Evolutionary conservation across 1,140 invertebrate species (phyloP).

Genomic region (Drosophila littoralis): DNA sequence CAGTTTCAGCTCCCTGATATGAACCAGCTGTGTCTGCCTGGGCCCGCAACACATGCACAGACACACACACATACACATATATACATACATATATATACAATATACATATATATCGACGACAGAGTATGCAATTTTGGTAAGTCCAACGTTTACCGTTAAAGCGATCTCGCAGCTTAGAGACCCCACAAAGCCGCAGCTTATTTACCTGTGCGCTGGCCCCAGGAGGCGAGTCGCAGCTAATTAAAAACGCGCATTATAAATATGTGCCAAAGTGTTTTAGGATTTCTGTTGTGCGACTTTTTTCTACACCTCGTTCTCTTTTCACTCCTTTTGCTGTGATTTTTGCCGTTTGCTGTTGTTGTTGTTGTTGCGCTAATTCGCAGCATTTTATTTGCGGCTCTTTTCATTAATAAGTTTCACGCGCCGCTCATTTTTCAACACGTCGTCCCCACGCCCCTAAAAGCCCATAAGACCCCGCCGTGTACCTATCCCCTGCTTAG

Average conservation of each 20-base stretch:
- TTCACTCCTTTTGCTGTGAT: background rate
- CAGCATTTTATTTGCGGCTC: slow-evolving; percentile 72
- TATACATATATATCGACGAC: background rate
- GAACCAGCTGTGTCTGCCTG: slow-evolving; percentile 40
- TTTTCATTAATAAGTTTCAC: slow-evolving; percentile 83
- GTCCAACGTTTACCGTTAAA: slow-evolving; percentile 42
- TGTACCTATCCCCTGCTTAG: slow-evolving; percentile 24
- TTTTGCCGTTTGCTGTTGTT: slow-evolving; percentile 15
- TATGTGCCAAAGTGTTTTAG: slow-evolving; percentile 9
- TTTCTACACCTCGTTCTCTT: slow-evolving; percentile 2
- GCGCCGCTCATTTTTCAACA: slow-evolving; percentile 79
- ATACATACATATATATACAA: background rate
- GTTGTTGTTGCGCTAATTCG: slow-evolving; percentile 66
- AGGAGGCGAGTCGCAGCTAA: background rate
- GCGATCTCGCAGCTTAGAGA: background rate
- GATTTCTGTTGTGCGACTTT: background rate
- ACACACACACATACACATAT: background rate
- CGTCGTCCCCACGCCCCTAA: slow-evolving; percentile 15
- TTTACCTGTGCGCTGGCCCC: slow-evolving; percentile 7
- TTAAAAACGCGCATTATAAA: slow-evolving; percentile 7
- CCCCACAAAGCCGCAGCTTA: slow-evolving; percentile 5
- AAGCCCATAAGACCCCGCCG: background rate
- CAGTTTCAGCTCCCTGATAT: slow-evolving; percentile 38
- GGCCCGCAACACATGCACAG: background rate
- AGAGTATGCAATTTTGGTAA: slow-evolving; percentile 48